phyloP scores from a whole-genome alignment of 2,888 invertebrate species.

The Amphipyra tragopoginis region DNA sequence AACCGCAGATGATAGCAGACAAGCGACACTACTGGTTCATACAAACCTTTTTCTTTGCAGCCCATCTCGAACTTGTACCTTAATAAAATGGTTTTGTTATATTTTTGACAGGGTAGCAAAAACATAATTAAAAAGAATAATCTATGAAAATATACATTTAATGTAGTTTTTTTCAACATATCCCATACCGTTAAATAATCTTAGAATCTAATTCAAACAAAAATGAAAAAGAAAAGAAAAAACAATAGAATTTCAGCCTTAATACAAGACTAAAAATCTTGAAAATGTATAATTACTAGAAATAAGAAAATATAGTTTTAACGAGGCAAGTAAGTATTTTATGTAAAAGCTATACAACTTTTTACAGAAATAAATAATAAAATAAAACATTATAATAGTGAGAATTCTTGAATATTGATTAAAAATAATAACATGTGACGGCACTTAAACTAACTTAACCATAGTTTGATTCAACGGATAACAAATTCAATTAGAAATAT shows the following conservation, averaged over 20 bases:
- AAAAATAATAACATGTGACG: slow-evolving; percentile 20
- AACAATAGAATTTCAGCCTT: slow-evolving; percentile 20
- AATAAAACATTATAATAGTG: slow-evolving; percentile 19
- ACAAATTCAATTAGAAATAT: slow-evolving; percentile 36
- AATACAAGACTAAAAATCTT: slow-evolving; percentile 28
- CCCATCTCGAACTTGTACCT: no score
- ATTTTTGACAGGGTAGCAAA: background rate
- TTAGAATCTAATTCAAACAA: slow-evolving; percentile 50
- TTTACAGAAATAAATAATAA: slow-evolving; percentile 18
- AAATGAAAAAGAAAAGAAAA: slow-evolving; percentile 21
- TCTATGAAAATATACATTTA: slow-evolving; percentile 66
- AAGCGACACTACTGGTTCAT: no score
- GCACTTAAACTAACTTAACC: slow-evolving; percentile 36
- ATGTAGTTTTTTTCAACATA: slow-evolving; percentile 60
- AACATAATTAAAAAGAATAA: slow-evolving; percentile 20
- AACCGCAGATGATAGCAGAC: no score
- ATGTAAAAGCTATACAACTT: slow-evolving; percentile 18
- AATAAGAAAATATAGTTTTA: slow-evolving; percentile 4
- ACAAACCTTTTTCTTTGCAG: no score
- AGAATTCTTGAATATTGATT: slow-evolving; percentile 30
- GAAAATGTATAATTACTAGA: slow-evolving; percentile 9
- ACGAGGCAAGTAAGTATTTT: slow-evolving; percentile 45
- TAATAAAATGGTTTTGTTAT: no score
- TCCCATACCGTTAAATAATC: slow-evolving; percentile 59
- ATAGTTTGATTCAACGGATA: slow-evolving; percentile 26